A percentile compares a stretch with the other conserved stretches of the same genome.
phyloP scores from a whole-genome alignment of 2,888 invertebrate genomes.

The Pollenia amentaria region DNA sequence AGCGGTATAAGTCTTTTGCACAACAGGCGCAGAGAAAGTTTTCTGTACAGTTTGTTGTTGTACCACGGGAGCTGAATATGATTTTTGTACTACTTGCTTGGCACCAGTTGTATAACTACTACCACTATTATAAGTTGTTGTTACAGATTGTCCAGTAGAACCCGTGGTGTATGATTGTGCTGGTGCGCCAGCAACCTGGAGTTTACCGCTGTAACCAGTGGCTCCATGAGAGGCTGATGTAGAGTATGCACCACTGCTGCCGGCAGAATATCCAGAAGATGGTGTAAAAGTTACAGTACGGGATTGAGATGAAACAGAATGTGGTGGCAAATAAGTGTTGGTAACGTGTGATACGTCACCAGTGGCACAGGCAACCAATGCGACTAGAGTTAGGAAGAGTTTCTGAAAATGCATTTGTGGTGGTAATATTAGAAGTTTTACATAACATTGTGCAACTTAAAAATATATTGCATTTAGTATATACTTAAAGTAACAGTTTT shows the following conservation, averaged over 20 bases:
- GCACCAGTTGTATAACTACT: constrained; percentile 61
- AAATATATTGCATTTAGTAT: background rate
- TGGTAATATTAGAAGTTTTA: no score
- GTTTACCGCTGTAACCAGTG: constrained; percentile 56
- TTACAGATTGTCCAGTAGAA: constrained; percentile 14
- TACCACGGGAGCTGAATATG: constrained; percentile 57
- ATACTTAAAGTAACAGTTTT: no score
- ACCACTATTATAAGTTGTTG: constrained; percentile 41
- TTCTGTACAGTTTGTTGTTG: constrained; percentile 29
- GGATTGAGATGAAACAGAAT: constrained; percentile 73
- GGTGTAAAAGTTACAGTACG: constrained; percentile 73
- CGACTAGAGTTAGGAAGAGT: constrained; percentile 74
- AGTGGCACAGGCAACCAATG: constrained; percentile 69
- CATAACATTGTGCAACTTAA: no score
- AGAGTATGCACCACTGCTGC: constrained; percentile 51
- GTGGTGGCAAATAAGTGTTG: constrained; percentile 78
- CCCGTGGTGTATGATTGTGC: constrained; percentile 37
- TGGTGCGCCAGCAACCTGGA: constrained; percentile 22
- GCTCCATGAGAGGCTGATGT: constrained; percentile 17
- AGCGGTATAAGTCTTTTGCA: constrained; percentile 59
- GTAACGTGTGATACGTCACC: constrained; percentile 80
- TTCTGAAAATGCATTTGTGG: constrained; percentile 74
- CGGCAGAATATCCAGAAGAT: constrained; percentile 72
- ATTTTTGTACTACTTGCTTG: constrained; percentile 60
- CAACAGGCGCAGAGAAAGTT: constrained; percentile 52